Conservation (phyloP, 2,113 vertebrate species). For the Eptesicus fuscus region DNA sequence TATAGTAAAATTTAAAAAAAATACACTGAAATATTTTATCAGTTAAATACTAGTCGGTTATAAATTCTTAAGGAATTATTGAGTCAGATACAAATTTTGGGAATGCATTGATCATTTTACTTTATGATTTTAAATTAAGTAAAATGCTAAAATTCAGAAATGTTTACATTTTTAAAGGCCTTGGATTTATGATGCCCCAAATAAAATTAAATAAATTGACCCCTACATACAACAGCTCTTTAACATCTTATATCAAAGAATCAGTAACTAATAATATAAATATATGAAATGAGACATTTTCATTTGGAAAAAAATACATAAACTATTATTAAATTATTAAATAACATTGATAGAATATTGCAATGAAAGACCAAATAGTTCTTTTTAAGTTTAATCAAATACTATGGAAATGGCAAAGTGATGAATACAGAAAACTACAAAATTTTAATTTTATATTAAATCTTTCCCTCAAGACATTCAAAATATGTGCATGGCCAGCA, state of each 20-base stretch:
- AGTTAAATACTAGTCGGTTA: not conserved
- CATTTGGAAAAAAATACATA: not conserved
- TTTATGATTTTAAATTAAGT: conserved; percentile 1
- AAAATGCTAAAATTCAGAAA: not conserved
- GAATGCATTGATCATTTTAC: not conserved
- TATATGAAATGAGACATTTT: not conserved
- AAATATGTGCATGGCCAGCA: not conserved
- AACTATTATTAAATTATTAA: not conserved
- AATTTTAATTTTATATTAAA: not conserved
- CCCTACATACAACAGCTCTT: not conserved
- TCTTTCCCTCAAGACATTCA: not conserved
- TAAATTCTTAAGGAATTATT: not conserved
- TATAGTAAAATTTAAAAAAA: not conserved
- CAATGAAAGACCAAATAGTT: not conserved
- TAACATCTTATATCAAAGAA: not conserved
- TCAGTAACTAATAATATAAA: not conserved
- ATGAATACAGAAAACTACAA: not conserved
- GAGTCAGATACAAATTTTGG: not conserved
- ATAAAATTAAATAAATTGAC: not conserved
- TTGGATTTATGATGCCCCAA: not conserved
- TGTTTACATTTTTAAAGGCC: not conserved
- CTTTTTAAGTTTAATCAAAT: not conserved
- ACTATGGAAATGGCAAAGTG: not conserved
- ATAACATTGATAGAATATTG: not conserved
- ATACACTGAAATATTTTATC: not conserved